These are phyloP conservation scores for Anhinga anhinga DNA, from an alignment of 2,113 vertebrate genomes.

Conservation along the genomic window DNA sequence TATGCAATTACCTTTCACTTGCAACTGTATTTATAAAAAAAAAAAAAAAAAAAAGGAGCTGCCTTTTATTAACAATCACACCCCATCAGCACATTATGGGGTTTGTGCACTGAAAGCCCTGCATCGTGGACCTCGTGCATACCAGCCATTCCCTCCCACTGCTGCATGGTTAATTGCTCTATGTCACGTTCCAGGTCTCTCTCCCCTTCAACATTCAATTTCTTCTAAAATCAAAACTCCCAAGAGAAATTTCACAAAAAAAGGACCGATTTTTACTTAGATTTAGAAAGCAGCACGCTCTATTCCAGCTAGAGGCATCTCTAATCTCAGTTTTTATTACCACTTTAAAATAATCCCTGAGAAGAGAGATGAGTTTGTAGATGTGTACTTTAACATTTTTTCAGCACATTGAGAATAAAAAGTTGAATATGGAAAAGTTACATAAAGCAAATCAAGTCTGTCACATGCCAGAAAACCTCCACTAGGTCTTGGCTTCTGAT, in stretches of 20 bases:
- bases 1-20: not conserved
- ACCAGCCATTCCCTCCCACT: not conserved
- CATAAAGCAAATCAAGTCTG: not conserved
- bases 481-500: not conserved
- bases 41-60: not conserved
- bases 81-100: not conserved
- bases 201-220: not conserved
- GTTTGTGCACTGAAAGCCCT: not conserved
- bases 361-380: not conserved
- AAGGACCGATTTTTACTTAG: not conserved
- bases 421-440: not conserved
- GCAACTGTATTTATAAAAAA: not conserved
- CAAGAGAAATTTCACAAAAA: not conserved
- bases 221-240: not conserved
- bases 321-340: not conserved
- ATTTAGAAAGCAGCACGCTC: not conserved
- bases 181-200: not conserved
- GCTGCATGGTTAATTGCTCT: not conserved
- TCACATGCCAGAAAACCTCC: not conserved
- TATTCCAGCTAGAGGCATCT: not conserved
- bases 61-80: not conserved
- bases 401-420: not conserved
- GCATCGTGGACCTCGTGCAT: rapidly evolving
- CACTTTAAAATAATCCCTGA: not conserved
- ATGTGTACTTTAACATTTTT: not conserved